Conservation (phyloP, 2,888 invertebrate species). For the Epinotia ramella region DNA sequence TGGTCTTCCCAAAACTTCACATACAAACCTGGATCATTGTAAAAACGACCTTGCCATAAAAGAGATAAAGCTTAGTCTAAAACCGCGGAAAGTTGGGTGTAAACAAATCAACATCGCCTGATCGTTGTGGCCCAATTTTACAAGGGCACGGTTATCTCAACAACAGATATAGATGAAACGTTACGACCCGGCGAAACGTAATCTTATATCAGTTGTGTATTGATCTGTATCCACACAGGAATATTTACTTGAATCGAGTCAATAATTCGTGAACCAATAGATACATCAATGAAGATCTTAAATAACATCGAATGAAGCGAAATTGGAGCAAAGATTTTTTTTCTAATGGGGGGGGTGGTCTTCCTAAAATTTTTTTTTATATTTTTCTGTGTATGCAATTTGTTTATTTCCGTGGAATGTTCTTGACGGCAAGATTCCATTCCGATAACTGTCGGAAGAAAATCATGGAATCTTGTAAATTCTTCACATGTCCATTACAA, state of each 20-base stretch:
- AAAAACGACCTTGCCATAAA: slow-evolving; percentile 10
- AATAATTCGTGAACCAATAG: no score
- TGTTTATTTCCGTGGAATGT: neutral
- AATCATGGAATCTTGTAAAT: neutral
- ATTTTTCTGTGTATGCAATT: no score
- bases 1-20: neutral
- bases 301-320: no score
- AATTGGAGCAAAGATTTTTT: no score
- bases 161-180: slow-evolving; percentile 22
- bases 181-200: neutral
- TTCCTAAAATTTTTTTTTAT: no score
- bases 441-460: neutral
- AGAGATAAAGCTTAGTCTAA: neutral
- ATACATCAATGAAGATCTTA: no score
- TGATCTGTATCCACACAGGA: slow-evolving; percentile 4
- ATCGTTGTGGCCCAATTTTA: neutral
- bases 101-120: neutral
- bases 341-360: no score
- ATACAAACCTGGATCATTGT: neutral
- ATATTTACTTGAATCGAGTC: no score
- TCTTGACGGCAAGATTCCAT: neutral
- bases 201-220: slow-evolving; percentile 3
- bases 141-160: slow-evolving; percentile 18
- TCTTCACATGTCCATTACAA: no score
- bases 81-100: no score